Evolutionary conservation across 2,888 invertebrate species (phyloP).

Genomic region (Habroteleia sp.): DNA sequence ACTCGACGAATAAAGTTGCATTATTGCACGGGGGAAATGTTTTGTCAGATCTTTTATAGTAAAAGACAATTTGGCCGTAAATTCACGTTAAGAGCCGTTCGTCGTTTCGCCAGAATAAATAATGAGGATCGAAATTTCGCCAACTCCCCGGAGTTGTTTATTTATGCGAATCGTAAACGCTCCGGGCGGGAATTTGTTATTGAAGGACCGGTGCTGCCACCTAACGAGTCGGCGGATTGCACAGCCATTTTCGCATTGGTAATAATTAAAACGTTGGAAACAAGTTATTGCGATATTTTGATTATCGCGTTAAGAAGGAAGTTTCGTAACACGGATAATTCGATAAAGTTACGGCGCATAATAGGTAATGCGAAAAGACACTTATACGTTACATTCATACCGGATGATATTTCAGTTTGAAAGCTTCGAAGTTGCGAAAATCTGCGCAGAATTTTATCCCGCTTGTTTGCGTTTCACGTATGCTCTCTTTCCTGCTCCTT

Average conservation of each 20-base stretch:
- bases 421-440: too few species aligned
- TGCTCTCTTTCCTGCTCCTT: too few species aligned
- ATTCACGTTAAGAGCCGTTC: conserved; percentile 30
- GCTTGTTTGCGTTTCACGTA: too few species aligned
- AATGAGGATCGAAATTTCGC: conserved; percentile 8
- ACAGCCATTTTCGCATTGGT: conserved; percentile 1
- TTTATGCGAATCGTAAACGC: background rate
- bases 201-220: background rate
- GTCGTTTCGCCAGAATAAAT: conserved; percentile 13
- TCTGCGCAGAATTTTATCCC: too few species aligned
- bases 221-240: too few species aligned
- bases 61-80: conserved; percentile 36
- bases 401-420: too few species aligned
- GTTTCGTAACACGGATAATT: conserved; percentile 1
- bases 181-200: background rate
- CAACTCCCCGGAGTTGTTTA: background rate
- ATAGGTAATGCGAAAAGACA: conserved; percentile 1
- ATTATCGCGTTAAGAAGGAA: conserved; percentile 7
- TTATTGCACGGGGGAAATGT: conserved; percentile 35
- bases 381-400: too few species aligned
- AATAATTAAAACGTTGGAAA: conserved; percentile 17
- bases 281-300: conserved; percentile 9
- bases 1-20: conserved; percentile 18
- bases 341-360: conserved; percentile 2
- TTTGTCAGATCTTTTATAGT: conserved; percentile 33